These are phyloP conservation scores for Ochotona curzoniae DNA, from an alignment of 2,113 vertebrate genomes.

Conservation along the genomic window DNA sequence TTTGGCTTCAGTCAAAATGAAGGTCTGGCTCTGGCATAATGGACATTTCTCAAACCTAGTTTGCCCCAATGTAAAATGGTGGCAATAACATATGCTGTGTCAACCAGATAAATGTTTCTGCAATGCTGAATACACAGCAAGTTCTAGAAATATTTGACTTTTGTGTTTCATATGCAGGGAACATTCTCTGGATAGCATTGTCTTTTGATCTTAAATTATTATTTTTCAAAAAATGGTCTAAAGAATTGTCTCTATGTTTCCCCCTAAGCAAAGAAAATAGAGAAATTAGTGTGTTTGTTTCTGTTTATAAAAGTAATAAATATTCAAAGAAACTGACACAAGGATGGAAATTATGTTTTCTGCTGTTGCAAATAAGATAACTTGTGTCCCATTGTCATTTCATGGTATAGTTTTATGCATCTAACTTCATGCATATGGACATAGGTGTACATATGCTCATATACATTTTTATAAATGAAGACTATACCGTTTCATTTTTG, in stretches of 20 bases:
- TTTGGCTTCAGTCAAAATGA: background rate
- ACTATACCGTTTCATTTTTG: background rate
- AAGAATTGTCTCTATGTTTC: background rate
- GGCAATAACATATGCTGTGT: background rate
- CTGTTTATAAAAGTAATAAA: background rate
- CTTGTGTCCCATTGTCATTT: background rate
- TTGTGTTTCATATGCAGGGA: background rate
- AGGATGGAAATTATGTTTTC: conserved; percentile 5
- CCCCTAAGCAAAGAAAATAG: background rate
- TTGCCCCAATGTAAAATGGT: background rate
- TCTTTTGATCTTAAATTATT: no score
- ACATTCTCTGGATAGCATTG: background rate
- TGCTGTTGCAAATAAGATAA: background rate
- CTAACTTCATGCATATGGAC: background rate
- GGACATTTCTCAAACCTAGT: background rate
- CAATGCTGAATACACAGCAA: background rate
- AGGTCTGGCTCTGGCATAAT: background rate
- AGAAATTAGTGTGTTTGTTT: background rate
- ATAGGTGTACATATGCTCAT: background rate
- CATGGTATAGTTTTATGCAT: background rate
- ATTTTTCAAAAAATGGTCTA: no score
- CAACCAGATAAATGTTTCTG: background rate
- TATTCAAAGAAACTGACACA: background rate
- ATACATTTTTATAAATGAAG: background rate
- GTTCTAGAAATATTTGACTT: background rate